These are phyloP conservation scores for Linnaemya vulpina DNA, from an alignment of 2,888 invertebrate species.

Conservation along the genomic window DNA sequence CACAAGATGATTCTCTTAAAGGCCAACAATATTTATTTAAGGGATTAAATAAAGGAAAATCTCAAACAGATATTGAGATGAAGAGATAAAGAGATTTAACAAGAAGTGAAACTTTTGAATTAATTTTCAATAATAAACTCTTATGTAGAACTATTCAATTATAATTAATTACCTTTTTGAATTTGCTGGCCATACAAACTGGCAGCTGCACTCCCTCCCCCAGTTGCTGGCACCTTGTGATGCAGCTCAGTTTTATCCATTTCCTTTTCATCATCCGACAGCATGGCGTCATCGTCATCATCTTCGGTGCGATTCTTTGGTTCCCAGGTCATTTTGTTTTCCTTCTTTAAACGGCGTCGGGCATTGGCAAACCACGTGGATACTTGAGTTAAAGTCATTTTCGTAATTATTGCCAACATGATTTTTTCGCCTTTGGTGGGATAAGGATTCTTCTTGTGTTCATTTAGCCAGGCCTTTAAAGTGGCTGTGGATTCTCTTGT, in stretches of 20 bases:
- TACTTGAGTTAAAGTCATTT: conserved; percentile 97
- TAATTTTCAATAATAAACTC: neutral
- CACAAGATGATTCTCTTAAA: neutral
- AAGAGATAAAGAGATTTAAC: neutral
- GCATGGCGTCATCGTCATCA: conserved; percentile 92
- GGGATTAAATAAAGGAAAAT: conserved; percentile 24
- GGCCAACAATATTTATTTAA: conserved; percentile 8
- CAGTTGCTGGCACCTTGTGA: conserved; percentile 42
- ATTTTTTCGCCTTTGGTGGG: conserved; percentile 98
- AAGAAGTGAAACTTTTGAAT: neutral
- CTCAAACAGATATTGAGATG: conserved; percentile 37
- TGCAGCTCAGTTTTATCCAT: conserved; percentile 83
- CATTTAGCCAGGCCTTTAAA: conserved; percentile 98
- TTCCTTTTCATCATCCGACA: conserved; percentile 94
- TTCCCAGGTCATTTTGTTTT: conserved; percentile 99
- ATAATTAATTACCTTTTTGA: conserved; percentile 67
- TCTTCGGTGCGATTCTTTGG: conserved; percentile 95
- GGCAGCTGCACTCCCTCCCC: neutral
- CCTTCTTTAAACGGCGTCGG: conserved; percentile 95
- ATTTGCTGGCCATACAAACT: conserved; percentile 63
- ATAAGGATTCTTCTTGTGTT: conserved; percentile 98
- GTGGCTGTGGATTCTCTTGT: conserved; percentile 98
- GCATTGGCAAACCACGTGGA: conserved; percentile 99
- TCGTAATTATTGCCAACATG: conserved; percentile 96
- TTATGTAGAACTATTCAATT: neutral